These are phyloP conservation scores for Ia io DNA, from an alignment of 2,113 vertebrate genomes.

Conservation along the genomic window DNA sequence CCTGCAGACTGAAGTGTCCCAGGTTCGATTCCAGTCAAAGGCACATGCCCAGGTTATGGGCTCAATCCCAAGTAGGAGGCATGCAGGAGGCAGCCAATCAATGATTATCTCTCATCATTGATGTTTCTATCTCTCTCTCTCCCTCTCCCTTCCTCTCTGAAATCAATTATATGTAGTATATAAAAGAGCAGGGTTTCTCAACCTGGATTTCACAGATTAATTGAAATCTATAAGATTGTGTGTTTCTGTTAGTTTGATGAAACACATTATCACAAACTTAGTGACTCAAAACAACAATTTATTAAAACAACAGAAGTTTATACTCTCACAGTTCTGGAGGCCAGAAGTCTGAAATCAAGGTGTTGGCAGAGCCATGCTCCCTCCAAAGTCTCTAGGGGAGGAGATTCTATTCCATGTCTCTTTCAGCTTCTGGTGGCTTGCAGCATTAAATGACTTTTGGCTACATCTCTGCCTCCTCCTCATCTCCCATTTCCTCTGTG, in stretches of 20 bases:
- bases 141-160: too few relatives aligned
- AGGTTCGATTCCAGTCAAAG: too few relatives aligned
- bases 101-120: too few relatives aligned
- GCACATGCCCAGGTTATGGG: too few relatives aligned
- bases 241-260: neutral
- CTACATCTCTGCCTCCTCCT: neutral
- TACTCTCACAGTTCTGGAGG: neutral
- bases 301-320: neutral
- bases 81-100: too few relatives aligned
- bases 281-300: neutral
- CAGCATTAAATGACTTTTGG: neutral
- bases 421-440: neutral
- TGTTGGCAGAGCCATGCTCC: neutral
- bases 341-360: neutral
- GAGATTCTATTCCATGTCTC: neutral
- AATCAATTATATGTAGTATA: too few relatives aligned
- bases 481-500: neutral
- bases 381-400: neutral
- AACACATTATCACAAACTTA: neutral
- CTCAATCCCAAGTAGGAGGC: too few relatives aligned
- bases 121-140: too few relatives aligned
- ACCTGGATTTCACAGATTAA: neutral
- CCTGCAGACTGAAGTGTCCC: too few relatives aligned
- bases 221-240: neutral
- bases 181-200: neutral